Conservation (phyloP, 1,140 invertebrate species). For the Cherax destructor region DNA sequence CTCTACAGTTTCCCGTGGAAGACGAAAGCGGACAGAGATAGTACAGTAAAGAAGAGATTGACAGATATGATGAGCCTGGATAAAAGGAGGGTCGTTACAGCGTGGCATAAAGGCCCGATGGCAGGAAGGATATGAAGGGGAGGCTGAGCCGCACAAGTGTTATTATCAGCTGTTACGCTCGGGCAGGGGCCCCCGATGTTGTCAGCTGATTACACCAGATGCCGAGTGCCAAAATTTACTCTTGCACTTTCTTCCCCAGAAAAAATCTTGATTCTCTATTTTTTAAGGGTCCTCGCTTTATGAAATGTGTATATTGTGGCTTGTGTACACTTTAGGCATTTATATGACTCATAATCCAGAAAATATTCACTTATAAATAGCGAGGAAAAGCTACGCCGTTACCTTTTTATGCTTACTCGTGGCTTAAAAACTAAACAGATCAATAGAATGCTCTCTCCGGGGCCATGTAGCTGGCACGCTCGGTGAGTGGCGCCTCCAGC, state of each 20-base stretch:
- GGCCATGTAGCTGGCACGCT: slow-evolving; percentile 56
- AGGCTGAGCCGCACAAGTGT: slow-evolving; percentile 64
- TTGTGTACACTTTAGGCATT: neutral
- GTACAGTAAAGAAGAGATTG: slow-evolving; percentile 64
- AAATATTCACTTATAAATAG: slow-evolving; percentile 7
- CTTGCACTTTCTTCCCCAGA: slow-evolving; percentile 22
- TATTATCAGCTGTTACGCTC: slow-evolving; percentile 71
- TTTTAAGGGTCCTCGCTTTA: neutral
- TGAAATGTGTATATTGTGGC: neutral
- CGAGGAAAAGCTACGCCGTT: slow-evolving; percentile 22
- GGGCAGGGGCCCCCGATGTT: slow-evolving; percentile 63
- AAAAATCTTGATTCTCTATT: neutral
- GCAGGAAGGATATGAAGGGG: slow-evolving; percentile 70
- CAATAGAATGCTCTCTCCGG: slow-evolving; percentile 68
- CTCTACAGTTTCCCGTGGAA: neutral
- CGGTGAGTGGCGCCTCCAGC: slow-evolving; percentile 52
- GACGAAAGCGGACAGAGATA: slow-evolving; percentile 26
- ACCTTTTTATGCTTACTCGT: slow-evolving; percentile 63
- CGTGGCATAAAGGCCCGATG: slow-evolving; percentile 60
- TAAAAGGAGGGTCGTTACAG: slow-evolving; percentile 66
- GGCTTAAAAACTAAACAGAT: slow-evolving; percentile 70
- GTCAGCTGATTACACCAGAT: slow-evolving; percentile 66
- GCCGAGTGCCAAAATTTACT: slow-evolving; percentile 58
- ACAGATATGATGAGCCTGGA: slow-evolving; percentile 64
- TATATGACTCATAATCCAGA: neutral